A percentile compares a stretch with the other conserved stretches of the same genome.
Evolutionary conservation across 2,113 vertebrate species (phyloP).

Genomic region (Bothrops jararaca): DNA sequence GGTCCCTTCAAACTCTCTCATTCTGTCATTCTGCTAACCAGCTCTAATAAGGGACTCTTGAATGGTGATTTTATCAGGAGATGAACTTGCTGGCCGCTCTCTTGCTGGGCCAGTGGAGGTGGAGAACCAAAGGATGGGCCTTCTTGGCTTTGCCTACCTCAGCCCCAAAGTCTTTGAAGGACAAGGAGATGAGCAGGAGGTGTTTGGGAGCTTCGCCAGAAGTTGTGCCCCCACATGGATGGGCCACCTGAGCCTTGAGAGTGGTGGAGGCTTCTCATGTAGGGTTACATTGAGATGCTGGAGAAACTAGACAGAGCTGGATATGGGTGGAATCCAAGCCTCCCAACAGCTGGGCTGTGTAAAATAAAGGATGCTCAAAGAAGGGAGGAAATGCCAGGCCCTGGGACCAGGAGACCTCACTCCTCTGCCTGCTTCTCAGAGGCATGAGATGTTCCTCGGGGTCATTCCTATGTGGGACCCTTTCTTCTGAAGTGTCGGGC

Average conservation of each 20-base stretch:
- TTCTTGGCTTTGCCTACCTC: neutral
- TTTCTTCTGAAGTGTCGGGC: neutral
- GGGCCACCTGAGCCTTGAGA: neutral
- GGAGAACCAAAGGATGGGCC: neutral
- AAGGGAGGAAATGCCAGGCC: neutral
- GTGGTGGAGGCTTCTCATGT: neutral
- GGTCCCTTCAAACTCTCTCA: too few species aligned
- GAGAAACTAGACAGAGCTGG: neutral
- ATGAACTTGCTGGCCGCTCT: neutral
- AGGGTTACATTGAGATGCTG: neutral
- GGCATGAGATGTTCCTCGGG: neutral
- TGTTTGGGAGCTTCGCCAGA: neutral
- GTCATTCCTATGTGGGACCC: neutral
- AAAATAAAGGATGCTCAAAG: neutral
- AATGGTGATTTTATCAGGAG: neutral
- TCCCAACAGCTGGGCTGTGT: neutral
- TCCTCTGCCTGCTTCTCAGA: neutral
- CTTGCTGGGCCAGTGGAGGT: neutral
- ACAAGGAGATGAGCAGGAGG: neutral
- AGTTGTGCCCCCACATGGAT: neutral
- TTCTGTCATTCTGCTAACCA: neutral
- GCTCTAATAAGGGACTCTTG: neutral
- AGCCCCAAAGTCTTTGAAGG: neutral
- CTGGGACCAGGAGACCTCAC: neutral
- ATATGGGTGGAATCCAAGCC: neutral